Percentiles rank a stretch among this genome's conserved stretches.
These are phyloP conservation scores for Pseudomyrmex sp. DNA, from an alignment of 1,140 invertebrate species.

Conservation along the genomic window DNA sequence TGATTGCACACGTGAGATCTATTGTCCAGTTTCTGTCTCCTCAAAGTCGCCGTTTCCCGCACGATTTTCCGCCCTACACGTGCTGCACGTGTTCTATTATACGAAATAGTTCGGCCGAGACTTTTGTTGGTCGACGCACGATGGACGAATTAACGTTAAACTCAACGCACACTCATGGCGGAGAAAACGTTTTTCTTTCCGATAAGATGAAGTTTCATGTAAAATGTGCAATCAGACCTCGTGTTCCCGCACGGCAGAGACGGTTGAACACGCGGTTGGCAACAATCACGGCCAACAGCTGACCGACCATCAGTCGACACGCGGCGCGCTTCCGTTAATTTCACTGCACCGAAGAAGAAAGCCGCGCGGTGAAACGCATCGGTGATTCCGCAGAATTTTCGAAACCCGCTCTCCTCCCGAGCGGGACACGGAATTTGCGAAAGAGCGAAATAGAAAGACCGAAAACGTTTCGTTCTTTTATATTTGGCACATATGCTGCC, in stretches of 20 bases:
- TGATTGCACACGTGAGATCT: conserved; percentile 56
- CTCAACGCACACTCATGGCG: no score
- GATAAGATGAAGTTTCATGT: no score
- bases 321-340: conserved; percentile 41
- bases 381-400: conserved; percentile 34
- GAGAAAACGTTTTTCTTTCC: no score
- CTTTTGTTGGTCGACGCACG: no score
- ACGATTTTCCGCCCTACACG: background rate
- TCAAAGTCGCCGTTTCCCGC: background rate
- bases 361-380: conserved; percentile 22
- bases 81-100: no score
- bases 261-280: conserved; percentile 20
- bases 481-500: conserved; percentile 66
- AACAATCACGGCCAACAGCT: conserved; percentile 52
- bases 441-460: background rate
- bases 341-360: conserved; percentile 38
- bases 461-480: conserved; percentile 46
- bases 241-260: no score
- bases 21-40: conserved; percentile 40
- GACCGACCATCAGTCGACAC: conserved; percentile 33
- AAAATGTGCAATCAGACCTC: no score
- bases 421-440: conserved; percentile 26
- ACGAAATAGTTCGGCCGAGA: no score
- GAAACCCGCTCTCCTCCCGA: background rate
- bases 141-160: no score